These are phyloP conservation scores for Hedya salicella DNA, from an alignment of 2,888 invertebrate species.

Conservation along the genomic window DNA sequence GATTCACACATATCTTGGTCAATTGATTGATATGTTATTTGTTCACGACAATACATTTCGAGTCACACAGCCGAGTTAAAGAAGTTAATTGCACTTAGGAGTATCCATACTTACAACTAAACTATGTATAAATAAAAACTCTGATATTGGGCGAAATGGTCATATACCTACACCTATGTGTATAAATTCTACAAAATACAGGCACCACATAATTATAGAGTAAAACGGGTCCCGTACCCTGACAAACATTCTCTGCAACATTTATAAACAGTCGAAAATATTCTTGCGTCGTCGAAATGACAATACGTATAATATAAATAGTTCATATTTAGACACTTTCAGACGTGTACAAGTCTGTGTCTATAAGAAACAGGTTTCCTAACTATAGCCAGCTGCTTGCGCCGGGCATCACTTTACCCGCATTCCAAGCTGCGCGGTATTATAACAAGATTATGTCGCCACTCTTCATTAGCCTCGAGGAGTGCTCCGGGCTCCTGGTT, in stretches of 20 bases:
- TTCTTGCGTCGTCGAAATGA: constrained; percentile 21
- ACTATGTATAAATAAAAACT: constrained; percentile 55
- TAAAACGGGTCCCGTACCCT: constrained; percentile 26
- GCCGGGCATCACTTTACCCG: background rate
- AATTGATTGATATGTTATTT: constrained; percentile 48
- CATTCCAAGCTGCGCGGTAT: constrained; percentile 39
- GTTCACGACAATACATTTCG: constrained; percentile 45
- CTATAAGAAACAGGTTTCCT: constrained; percentile 6
- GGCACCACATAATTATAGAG: constrained; percentile 53
- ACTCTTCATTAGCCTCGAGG: constrained; percentile 66
- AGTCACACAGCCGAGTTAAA: constrained; percentile 57
- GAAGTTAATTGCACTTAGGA: constrained; percentile 53
- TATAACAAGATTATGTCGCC: constrained; percentile 72
- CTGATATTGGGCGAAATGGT: constrained; percentile 56
- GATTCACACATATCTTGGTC: background rate
- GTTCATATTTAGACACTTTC: constrained; percentile 15
- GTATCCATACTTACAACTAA: constrained; percentile 51
- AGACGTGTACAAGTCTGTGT: constrained; percentile 6
- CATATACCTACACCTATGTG: constrained; percentile 62
- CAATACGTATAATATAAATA: constrained; percentile 27
- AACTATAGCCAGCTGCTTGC: constrained; percentile 22
- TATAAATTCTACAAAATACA: constrained; percentile 57
- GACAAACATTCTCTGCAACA: constrained; percentile 32
- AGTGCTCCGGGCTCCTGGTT: constrained; percentile 73
- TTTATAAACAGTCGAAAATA: constrained; percentile 41